These are phyloP conservation scores for Cyrtodaria siliqua DNA, from an alignment of 2,888 invertebrate genomes.

Conservation along the genomic window DNA sequence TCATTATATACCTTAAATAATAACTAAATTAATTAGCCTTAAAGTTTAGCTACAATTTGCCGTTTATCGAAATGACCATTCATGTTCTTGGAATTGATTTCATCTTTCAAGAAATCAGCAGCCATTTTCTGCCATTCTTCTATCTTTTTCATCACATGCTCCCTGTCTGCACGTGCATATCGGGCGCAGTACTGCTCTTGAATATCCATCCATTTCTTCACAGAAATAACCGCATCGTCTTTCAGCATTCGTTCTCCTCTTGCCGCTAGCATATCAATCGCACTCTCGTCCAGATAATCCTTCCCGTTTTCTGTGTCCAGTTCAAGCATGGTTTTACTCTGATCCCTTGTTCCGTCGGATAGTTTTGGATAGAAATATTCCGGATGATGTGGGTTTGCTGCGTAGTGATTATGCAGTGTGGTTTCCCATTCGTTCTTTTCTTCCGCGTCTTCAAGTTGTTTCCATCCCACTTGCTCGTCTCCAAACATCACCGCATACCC, in stretches of 20 bases:
- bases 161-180: constrained; percentile 41
- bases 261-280: constrained; percentile 60
- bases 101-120: constrained; percentile 14
- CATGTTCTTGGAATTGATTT: constrained; percentile 2
- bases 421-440: constrained; percentile 51
- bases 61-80: constrained; percentile 15
- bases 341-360: constrained; percentile 23
- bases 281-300: constrained; percentile 47
- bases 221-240: constrained; percentile 41
- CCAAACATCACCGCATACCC: constrained; percentile 63
- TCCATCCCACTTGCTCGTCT: constrained; percentile 30
- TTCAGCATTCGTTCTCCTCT: constrained; percentile 46
- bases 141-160: constrained; percentile 25
- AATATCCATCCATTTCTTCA: constrained; percentile 55
- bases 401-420: constrained; percentile 48
- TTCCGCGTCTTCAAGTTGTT: constrained; percentile 23
- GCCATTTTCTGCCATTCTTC: constrained; percentile 20
- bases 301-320: constrained; percentile 22
- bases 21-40: too few species aligned
- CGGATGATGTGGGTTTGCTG: constrained; percentile 58
- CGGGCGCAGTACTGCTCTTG: constrained; percentile 32
- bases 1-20: too few species aligned
- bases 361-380: constrained; percentile 52
- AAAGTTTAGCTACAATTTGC: too few species aligned
- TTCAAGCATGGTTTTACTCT: constrained; percentile 27